Percentiles rank a stretch among this genome's conserved stretches.
Evolutionary conservation across 2,888 invertebrate genomes (phyloP).

Genomic region (Apantesis nais): DNA sequence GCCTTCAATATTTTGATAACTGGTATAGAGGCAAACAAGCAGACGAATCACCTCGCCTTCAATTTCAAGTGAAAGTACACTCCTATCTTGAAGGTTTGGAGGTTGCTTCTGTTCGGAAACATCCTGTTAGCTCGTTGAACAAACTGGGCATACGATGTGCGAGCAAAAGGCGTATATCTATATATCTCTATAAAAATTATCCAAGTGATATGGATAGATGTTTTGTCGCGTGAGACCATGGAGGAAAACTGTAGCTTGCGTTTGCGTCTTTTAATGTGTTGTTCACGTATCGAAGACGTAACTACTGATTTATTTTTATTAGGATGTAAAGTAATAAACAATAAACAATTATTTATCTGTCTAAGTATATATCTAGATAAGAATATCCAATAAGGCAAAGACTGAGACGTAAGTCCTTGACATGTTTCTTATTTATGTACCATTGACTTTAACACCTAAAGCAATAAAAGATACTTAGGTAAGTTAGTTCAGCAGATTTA

Average conservation of each 20-base stretch:
- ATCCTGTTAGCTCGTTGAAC: no score
- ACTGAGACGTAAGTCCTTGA: background rate
- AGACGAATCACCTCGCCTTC: no score
- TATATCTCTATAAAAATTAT: no score
- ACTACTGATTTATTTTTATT: background rate
- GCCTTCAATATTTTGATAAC: background rate
- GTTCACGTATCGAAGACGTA: background rate
- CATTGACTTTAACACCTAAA: background rate
- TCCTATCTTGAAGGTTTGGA: no score
- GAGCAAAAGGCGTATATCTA: no score
- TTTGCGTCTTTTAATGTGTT: no score
- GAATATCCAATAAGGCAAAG: background rate
- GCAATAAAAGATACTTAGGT: background rate
- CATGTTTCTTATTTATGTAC: background rate
- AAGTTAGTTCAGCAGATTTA: background rate
- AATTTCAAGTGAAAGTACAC: no score
- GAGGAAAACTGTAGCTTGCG: slow-evolving; percentile 86
- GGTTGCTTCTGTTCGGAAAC: no score
- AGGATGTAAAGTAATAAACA: background rate
- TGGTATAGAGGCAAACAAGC: no score
- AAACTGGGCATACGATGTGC: no score
- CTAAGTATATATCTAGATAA: background rate
- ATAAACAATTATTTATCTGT: background rate
- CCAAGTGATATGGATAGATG: no score
- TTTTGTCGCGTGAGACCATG: slow-evolving; percentile 64